These are phyloP conservation scores for Equus quagga DNA, from an alignment of 2,113 vertebrate species.

Conservation along the genomic window DNA sequence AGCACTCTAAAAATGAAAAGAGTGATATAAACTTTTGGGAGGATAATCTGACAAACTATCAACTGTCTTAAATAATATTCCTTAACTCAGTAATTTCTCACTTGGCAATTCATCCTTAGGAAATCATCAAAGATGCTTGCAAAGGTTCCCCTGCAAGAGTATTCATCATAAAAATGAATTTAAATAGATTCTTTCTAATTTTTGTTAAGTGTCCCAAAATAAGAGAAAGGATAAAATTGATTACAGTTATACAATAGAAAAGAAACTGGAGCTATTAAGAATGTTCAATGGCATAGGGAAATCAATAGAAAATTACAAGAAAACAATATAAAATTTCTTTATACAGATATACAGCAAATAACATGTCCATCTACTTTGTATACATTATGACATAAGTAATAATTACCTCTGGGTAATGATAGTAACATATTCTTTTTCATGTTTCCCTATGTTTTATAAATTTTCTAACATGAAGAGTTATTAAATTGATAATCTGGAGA, in stretches of 20 bases:
- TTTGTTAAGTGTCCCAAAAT: background rate
- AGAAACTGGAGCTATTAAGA: background rate
- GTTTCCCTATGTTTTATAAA: background rate
- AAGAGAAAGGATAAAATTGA: constrained; percentile 29
- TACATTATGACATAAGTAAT: background rate
- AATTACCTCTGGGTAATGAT: background rate
- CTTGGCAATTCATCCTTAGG: background rate
- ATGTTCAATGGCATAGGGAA: background rate
- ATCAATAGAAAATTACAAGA: background rate
- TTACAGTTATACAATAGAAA: background rate
- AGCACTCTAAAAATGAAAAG: background rate
- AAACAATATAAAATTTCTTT: constrained; percentile 10
- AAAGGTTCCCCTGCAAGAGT: background rate
- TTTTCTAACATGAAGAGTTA: constrained; percentile 31
- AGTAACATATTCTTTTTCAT: background rate
- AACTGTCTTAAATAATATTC: background rate
- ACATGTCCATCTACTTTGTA: background rate
- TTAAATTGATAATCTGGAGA: background rate
- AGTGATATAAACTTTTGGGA: background rate
- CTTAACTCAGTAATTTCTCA: background rate
- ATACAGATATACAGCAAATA: background rate
- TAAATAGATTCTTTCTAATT: background rate
- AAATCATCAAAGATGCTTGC: background rate
- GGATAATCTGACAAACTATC: background rate
- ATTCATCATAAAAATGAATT: background rate